Evolutionary conservation across 2,888 invertebrate species (phyloP), one percentile per base, ranked within the genome.

Genomic region (Pollenia angustigena): DNA sequence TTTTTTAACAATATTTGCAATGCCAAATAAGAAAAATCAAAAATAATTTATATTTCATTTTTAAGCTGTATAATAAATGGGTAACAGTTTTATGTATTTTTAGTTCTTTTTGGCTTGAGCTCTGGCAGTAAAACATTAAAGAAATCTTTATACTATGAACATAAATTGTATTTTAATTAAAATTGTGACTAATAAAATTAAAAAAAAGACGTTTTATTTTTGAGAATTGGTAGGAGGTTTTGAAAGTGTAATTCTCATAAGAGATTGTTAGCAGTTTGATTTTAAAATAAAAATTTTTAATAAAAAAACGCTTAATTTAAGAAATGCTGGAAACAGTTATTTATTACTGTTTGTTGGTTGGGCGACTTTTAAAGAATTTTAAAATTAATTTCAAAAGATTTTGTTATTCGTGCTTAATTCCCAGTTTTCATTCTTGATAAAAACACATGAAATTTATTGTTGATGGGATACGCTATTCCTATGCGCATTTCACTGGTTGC

Each of bases 111-210:
- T 42, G 52, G 7, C 52, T 32, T 32, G 6, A 32, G 32, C 4
- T 32, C 32, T 32, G 32, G 32, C 32, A 32, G 32, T 32, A 32
- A 32, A 32, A 56, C 46, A 66, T 52, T 69, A 18, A 62, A 68
- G 16, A 46, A 56, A 71, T 48, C 50, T 58, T 6, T 50, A 40
- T 56, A 18, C 48, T 11, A 75, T 80, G 71, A 75, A 64, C 82
- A 75, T 85, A 85, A 85, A 85, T 85, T 82, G 74, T 69, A 40
- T 48, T 82, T 82, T 75, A 82, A 85, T 85, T 82, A 79, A 75
- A 85, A 79, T 68, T 85, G 74, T 79, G 79, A 79, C 68, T 85
- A 80, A 85, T 56, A 78, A 84, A 74, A 66, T n/a, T 16, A 44
- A 50, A 68, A 64, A 54, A 12, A 16, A 68, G 40, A 52, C 7